Base-by-base conservation (phyloP, 2,797 vertebrate species). In the Notoglanidium macrostoma region DNA sequence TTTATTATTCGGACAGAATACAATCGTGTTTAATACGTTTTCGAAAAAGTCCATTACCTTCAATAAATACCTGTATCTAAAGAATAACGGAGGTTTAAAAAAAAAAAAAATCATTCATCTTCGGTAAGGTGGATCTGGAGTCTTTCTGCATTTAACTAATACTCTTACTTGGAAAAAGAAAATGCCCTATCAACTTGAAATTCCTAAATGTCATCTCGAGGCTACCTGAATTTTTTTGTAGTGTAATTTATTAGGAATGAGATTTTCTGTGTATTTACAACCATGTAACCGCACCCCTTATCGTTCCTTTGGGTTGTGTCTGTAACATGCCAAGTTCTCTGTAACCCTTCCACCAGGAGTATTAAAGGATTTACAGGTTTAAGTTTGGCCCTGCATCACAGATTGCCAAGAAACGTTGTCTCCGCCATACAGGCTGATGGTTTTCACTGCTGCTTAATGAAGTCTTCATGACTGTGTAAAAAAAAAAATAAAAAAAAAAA, bases 311-410 rank as follows among this genome's bases (percentile, higher is more conserved):
- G 73, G 77, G 49, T 12, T 86, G 77, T 81, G 87, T 85, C 85
- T 86, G 84, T 90, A 89, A 88, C 80, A 2, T 61, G 85, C 87
- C 88, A 89, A 85, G 73, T 89, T 86, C 76, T 1, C 54, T 44
- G 51, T 87, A 57, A 79, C 87, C 68, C 74, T 72, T 76, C 85
- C 72, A 78, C 86, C 85, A 76, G 55, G 61, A 83, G 83, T 85
- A 90, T 92, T 91, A 92, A 88, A 90, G 51, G 88, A 88, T 93
- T 93, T 89, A 84, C 51, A 84, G 55, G 35, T 70, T 73, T 84
- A 79, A 82, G 46, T 65, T 70, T 76, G 61, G 63, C 57, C 54
- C 57, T 65, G 32, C 40, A 79, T 70, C 55, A 73, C 67, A 67
- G 23, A 59, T 61, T 51, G 44, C 49, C 40, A 68, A 79, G 61